phyloP scores from a whole-genome alignment of 2,113 vertebrate species.

The Acrocephalus arundinaceus region DNA sequence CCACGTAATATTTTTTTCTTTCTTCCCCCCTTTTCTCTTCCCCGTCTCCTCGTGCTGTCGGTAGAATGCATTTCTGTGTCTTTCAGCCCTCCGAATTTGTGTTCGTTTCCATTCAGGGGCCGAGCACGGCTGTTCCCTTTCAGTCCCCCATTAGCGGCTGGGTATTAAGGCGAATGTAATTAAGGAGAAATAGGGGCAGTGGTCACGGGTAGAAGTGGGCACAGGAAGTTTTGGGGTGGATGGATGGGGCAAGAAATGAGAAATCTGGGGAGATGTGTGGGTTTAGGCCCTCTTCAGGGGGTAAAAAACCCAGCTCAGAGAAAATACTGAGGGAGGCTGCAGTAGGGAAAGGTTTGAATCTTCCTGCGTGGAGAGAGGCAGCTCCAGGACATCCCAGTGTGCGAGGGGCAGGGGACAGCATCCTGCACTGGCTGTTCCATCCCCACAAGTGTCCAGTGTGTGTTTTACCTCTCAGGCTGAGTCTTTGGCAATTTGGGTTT shows the following conservation, averaged over 20 bases:
- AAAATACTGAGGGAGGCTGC: neutral
- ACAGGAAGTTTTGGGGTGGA: neutral
- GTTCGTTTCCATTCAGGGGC: slow-evolving; percentile 75
- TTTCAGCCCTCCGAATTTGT: slow-evolving; percentile 78
- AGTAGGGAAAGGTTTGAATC: neutral
- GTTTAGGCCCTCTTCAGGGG: neutral
- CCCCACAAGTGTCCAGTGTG: neutral
- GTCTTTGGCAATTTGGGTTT: neutral
- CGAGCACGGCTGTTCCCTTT: neutral
- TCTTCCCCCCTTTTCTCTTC: slow-evolving; percentile 22
- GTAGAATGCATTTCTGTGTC: slow-evolving; percentile 93
- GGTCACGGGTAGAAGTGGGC: neutral
- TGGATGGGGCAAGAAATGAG: neutral
- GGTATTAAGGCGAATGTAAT: neutral
- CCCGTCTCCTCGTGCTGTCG: slow-evolving; percentile 70
- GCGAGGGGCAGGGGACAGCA: fast-evolving
- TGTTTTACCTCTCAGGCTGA: neutral
- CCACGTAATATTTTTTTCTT: slow-evolving; percentile 26
- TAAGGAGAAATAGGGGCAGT: neutral
- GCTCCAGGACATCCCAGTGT: neutral
- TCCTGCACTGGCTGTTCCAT: neutral
- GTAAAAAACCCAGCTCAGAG: neutral
- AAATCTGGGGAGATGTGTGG: neutral
- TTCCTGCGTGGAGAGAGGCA: neutral
- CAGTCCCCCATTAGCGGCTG: slow-evolving; percentile 34